Base-by-base conservation (phyloP, 2,797 vertebrate genomes). In the Poeciliopsis turneri region DNA sequence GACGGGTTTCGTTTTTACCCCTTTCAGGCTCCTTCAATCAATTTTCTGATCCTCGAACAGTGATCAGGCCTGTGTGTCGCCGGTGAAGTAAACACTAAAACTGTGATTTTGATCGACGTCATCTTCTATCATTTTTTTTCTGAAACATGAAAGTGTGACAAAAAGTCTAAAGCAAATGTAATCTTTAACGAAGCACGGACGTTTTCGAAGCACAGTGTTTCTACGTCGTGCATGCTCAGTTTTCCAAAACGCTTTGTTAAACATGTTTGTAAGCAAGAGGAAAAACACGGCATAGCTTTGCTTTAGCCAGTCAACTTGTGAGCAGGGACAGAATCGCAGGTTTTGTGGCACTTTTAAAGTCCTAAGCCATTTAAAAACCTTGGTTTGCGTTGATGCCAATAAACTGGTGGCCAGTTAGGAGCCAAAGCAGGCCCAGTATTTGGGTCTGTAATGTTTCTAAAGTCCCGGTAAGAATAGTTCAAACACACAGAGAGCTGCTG, bases 401-500 rank as follows among this genome's bases (percentile, higher is more conserved):
- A 25, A 41, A 36, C 36, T 23, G 6, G 7, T 36, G 15, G 30
- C 15, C 15, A 36, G 1, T 7, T 25, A 25, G 41, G 43, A 70
- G 49, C 20, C 45, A n/a, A 78, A n/a, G 6, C 36, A 74, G 47
- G 46, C 18, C 16, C 28, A 30, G 70, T 47, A 28, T 28, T 25
- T 49, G 15, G 30, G 45, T 18, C 18, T 2, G 10, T 7, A 23
- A 23, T 33, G 59, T 64, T 64, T 64, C 28, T 59, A 28, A 47
- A 33, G 47, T 36, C 28, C 20, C 5, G 1, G 18, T 59, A 23
- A 41, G 13, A 55, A 18, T 8, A 68, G 10, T 20, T 39, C 7
- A 28, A 61, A 82, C 75, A 61, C 80, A 82, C 79, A 79, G 75
- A 68, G 79, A 81, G 45, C 23, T 30, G 41, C 84, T 36, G 86